Evolutionary conservation across 2,797 vertebrate genomes (phyloP), one percentile per base, ranked within the genome.

Genomic region (Muraenolepis orangiensis): DNA sequence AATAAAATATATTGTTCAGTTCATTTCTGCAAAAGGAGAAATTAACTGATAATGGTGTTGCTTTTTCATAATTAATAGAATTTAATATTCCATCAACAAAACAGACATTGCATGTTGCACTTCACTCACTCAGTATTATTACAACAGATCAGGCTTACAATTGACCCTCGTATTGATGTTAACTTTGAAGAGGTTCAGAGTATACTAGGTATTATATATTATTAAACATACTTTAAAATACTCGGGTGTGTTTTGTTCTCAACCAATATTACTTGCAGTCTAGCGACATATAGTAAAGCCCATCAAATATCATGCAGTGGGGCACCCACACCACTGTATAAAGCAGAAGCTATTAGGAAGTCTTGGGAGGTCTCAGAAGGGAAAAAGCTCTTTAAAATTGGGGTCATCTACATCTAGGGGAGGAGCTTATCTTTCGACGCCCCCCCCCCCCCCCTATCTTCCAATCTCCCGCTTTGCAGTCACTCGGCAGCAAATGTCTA

Each of bases 281-380:
- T 72, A 72, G 82, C 80, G 73, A 73, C 46, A 78, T 75, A 87
- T 87, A 91, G 90, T 87, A 61, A 85, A 87, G 69, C 74, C 83
- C 80, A 87, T 88, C 84, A 87, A 79, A 87, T 85, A 86, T 82
- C 82, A 75, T 88, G 87, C 82, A 90, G 89, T 83, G 83, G 82
- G 85, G 86, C 87, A 82, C 84, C 82, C 80, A 81, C 81, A 89
- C 86, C 57, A 14, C 74, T 71, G 80, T 84, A 83, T 82, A 78
- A 85, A 88, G 83, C 79, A 66, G 77, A 69, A 82, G 86, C 90
- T 87, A 91, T 91, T 90, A 75, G 83, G 78, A 81, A 79, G 89
- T 80, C 86, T 76, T 88, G 89, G 89, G 88, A 90, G 89, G 90
- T 90, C 87, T 80, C 88, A 80, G 74, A 78, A 88, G 85, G 84